Base-by-base conservation (phyloP, 2,113 vertebrate species). In the Bolborhynchus lineola region DNA sequence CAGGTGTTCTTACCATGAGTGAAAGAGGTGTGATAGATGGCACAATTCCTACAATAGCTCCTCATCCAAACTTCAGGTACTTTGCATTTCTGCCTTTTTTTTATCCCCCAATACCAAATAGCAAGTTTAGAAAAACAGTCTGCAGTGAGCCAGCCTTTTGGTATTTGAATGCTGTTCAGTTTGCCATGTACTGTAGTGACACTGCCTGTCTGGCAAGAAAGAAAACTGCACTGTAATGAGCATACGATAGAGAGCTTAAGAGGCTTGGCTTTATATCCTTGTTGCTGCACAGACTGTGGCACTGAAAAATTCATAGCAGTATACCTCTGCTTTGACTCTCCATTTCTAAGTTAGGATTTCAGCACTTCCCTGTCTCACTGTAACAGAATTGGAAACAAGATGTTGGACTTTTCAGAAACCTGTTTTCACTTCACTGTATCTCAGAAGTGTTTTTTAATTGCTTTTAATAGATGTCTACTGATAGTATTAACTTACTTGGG, bases 61-160 rank as follows among this genome's bases (percentile, higher is more conserved):
- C 99, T 18, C 98, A 99, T 87, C 99, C 99, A 18, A 99, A 99
- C 97, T 99, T 99, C 98, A 99, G 99, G 99, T 99, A 95, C 47
- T 79, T 31, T 77, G 9, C 25, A 29, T 93, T 69, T 88, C 64
- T 92, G 8, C 25, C 5, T 24, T 49, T 23, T 24, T 24, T 24
- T 24, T 24, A 1, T 12, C 23, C 23, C 21, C 47, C 12, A 2
- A 23, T n/a, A 33, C 7, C 1, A 23, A 49, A 46, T 31, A 67
- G 26, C 24, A 80, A 16, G 1, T 92, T 90, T 74, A 85, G 41
- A 18, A 55, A 72, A n/a, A 52, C 60, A 72, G 5, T 46, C 19
- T 41, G 28, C 16, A 21, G 19, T 53, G 70, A 89, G 29, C 9
- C 17, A 42, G 7, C 53, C 11, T 75, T 44, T 9, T 44, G 12